A percentile compares a stretch with the other conserved stretches of the same genome.
Conservation (phyloP, 2,797 vertebrate genomes). For the Catharus ustulatus region DNA sequence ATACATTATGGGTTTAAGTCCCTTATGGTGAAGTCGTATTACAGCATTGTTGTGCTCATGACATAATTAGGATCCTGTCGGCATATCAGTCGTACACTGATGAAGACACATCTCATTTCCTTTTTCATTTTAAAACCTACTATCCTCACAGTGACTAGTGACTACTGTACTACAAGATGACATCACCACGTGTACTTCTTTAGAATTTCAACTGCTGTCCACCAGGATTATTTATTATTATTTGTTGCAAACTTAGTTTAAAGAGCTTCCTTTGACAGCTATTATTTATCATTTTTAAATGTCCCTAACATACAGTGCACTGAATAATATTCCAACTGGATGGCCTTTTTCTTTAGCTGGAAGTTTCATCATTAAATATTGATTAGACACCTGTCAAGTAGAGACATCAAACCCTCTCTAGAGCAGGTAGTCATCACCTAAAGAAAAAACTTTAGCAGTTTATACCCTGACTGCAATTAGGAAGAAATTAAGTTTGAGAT, state of each 20-base stretch:
- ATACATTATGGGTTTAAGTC: conserved; percentile 2
- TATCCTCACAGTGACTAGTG: not conserved
- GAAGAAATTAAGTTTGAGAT: not conserved
- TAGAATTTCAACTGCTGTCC: conserved; percentile 16
- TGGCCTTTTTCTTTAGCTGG: not conserved
- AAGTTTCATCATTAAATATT: not conserved
- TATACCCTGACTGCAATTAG: not conserved
- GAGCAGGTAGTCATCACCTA: not conserved
- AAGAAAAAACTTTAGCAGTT: not conserved
- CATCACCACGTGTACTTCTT: not conserved
- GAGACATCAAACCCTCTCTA: not conserved
- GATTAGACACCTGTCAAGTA: not conserved
- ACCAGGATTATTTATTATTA: not conserved
- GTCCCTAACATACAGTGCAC: not conserved
- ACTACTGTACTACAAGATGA: not conserved
- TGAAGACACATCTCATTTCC: not conserved
- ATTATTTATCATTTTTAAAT: not conserved
- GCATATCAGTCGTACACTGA: conserved; percentile 25
- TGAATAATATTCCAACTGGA: not conserved
- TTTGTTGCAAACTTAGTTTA: conserved; percentile 10
- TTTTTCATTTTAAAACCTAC: conserved; percentile 2
- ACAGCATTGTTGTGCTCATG: conserved; percentile 25
- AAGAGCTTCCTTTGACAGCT: not conserved
- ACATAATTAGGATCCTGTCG: conserved; percentile 53
- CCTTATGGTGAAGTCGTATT: conserved; percentile 6